Evolutionary conservation across 2,888 invertebrate species (phyloP), one percentile per base, ranked within the genome.

Genomic region (Strigamia crassipes): DNA sequence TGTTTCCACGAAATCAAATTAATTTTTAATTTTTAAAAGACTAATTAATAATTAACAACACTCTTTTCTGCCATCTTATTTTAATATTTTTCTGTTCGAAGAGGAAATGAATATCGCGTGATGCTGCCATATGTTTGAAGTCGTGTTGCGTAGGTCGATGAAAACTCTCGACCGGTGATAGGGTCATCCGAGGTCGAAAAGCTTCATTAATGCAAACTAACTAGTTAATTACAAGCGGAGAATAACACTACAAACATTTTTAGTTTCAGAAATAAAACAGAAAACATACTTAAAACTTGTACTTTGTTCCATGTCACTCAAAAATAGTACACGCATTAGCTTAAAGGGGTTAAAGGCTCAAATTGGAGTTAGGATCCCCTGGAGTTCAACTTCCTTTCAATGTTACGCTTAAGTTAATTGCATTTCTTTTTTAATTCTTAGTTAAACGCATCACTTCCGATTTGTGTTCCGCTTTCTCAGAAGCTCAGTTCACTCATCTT

Each of bases 331-430:
- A 15, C 15, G 46, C 38, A 6, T 38, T 38, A 27, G 73, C 73
- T 73, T 73, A 73, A 56, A 73, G 73, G 73, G 73, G 73, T 73
- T 73, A 73, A 73, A 73, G 27, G 73, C 73, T 73, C 73, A 73
- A 27, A 27, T 73, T 73, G 27, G 27, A 56, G 73, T 31, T 61
- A 31, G 3, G 27, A 31, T 15, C 73, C 31, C 73, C 73, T 73
- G 9, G 12, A n/a, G 73, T 73, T 73, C 73, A 73, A 73, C 73
- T 73, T 73, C 73, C 73, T 73, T 27, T 31, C 31, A 23, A 73
- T 73, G 73, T 73, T 31, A 27, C 27, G 27, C 73, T 73, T 73
- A 27, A 73, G 13, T 73, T 73, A 73, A 73, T 73, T 73, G 73
- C 27, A 73, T 73, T 73, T 73, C 31, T 73, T 73, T 73, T 73